These are phyloP conservation scores for Fulica atra DNA, from an alignment of 2,113 vertebrate species.

Conservation along the genomic window DNA sequence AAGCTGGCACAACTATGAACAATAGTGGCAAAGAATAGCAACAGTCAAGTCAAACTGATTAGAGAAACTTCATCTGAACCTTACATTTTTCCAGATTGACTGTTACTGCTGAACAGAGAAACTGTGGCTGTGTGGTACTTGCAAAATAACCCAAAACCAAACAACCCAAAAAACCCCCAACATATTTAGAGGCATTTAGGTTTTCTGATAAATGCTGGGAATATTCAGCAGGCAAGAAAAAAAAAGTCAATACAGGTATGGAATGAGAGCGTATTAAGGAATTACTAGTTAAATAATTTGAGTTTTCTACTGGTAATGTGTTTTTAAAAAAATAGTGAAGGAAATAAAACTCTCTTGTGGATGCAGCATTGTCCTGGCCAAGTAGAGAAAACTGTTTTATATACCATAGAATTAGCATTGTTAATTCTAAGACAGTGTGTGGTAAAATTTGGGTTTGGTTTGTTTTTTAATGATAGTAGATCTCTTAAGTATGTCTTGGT, in stretches of 20 bases:
- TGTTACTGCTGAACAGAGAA: background rate
- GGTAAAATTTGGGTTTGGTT: background rate
- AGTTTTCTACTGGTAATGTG: background rate
- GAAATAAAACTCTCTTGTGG: background rate
- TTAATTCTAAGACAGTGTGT: background rate
- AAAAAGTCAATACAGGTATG: background rate
- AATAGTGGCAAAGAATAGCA: background rate
- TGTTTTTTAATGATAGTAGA: background rate
- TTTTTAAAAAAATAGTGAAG: background rate
- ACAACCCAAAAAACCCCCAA: background rate
- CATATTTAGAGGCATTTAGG: background rate
- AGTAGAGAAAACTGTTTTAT: background rate
- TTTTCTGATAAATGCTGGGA: background rate
- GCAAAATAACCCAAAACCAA: background rate
- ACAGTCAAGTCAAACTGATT: background rate
- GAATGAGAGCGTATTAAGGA: background rate
- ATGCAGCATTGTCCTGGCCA: background rate
- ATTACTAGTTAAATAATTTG: background rate
- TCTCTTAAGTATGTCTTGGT: background rate
- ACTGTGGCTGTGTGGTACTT: background rate
- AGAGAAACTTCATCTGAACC: background rate
- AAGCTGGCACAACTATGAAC: background rate
- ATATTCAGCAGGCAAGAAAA: background rate
- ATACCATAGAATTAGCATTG: background rate
- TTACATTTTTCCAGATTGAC: background rate